Evolutionary conservation across 2,113 vertebrate genomes (phyloP).

Genomic region (Colinus virginianus): DNA sequence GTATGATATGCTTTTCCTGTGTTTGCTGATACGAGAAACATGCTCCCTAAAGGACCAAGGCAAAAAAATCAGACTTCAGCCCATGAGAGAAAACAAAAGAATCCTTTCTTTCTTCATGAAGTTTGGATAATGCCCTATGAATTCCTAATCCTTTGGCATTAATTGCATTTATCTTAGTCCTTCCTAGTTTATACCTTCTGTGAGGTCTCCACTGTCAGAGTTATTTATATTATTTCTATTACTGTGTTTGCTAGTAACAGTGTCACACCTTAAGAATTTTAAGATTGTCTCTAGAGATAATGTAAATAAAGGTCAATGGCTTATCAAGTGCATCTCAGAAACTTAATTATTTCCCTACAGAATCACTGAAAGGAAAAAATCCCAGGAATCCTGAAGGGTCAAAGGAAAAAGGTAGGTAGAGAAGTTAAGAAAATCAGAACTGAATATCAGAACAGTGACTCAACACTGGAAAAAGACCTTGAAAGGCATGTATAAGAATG

Average conservation of each 20-base stretch:
- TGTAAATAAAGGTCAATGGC: neutral
- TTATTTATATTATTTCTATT: neutral
- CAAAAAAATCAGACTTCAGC: neutral
- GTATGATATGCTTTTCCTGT: neutral
- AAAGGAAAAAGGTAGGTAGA: slow-evolving; percentile 74
- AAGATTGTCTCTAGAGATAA: neutral
- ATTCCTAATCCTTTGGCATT: neutral
- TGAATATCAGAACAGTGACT: neutral
- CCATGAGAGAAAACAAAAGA: neutral
- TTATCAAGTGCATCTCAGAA: neutral
- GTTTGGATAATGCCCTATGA: neutral
- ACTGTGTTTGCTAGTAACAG: neutral
- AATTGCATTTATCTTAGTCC: neutral
- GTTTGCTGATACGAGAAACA: neutral
- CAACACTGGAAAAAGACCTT: neutral
- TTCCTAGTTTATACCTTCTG: neutral
- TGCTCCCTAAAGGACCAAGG: neutral
- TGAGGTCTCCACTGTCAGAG: neutral
- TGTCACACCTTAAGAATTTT: neutral
- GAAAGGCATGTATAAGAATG: rapidly evolving
- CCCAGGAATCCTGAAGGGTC: slow-evolving; percentile 45
- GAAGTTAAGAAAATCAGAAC: neutral
- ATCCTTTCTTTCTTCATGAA: neutral
- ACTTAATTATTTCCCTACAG: slow-evolving; percentile 46
- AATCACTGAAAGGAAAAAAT: slow-evolving; percentile 72